Conservation (phyloP, 1,140 invertebrate species). For the Drosophila virilis region DNA sequence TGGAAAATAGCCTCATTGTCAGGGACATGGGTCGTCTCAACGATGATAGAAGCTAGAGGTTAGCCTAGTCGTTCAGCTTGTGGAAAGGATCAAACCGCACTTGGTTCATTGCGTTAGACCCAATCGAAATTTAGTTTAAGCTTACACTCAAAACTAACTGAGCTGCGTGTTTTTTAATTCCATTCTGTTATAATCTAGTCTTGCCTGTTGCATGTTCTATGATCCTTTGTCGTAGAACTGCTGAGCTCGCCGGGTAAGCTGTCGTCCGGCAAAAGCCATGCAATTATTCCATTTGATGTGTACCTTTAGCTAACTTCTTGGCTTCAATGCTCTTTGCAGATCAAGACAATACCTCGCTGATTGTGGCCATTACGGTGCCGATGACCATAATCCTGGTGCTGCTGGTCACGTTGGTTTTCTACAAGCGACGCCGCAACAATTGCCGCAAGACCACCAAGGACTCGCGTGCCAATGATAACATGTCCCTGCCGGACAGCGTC, state of each 20-base stretch:
- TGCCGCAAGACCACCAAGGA: conserved; percentile 88
- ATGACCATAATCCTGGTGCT: conserved; percentile 87
- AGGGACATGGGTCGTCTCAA: too few species aligned
- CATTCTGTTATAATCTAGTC: conserved; percentile 39
- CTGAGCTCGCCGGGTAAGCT: conserved; percentile 73
- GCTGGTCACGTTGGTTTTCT: conserved; percentile 85
- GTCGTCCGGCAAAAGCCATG: background rate
- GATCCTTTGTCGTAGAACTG: conserved; percentile 50
- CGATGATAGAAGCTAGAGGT: too few species aligned
- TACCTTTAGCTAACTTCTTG: background rate
- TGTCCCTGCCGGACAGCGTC: conserved; percentile 91
- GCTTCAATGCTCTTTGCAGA: conserved; percentile 85
- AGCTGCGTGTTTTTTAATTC: conserved; percentile 2
- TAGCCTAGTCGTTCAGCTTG: too few species aligned
- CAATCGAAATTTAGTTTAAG: too few species aligned
- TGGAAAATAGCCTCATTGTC: too few species aligned
- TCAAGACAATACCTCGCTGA: conserved; percentile 93
- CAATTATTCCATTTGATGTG: background rate
- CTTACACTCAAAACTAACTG: background rate
- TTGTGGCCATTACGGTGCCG: conserved; percentile 90
- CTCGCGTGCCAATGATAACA: conserved; percentile 88
- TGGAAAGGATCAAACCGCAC: too few species aligned
- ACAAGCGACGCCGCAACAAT: conserved; percentile 86
- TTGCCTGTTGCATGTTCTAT: conserved; percentile 47
- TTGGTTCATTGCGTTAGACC: too few species aligned